Conservation (phyloP, 2,888 invertebrate species). For the Ecliptopera silaceata region DNA sequence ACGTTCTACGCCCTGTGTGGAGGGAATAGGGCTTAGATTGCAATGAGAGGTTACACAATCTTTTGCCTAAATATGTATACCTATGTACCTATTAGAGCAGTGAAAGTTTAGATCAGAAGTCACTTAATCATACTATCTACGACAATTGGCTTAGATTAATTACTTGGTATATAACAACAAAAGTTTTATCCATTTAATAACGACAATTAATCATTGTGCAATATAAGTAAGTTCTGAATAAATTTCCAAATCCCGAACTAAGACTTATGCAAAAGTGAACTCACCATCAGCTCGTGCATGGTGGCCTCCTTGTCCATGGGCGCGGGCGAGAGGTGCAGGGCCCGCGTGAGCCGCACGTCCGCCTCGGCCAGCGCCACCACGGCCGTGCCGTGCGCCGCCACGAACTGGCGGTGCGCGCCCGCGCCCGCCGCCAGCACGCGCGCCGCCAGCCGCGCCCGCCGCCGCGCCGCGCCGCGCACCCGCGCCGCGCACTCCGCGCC, state of each 20-base stretch:
- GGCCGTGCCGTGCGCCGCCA: conserved; percentile 87
- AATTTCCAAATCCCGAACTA: too few relatives aligned
- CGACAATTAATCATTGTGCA: too few relatives aligned
- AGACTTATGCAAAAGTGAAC: too few relatives aligned
- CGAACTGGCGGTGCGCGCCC: conserved; percentile 86
- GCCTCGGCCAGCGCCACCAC: conserved; percentile 87
- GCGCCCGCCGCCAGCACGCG: conserved; percentile 84
- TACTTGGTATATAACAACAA: too few relatives aligned
- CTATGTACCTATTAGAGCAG: too few relatives aligned
- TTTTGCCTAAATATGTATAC: too few relatives aligned
- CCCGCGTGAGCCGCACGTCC: conserved; percentile 87
- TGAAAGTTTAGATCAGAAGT: too few relatives aligned
- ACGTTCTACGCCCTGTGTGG: conserved; percentile 60
- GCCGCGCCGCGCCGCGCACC: conserved; percentile 84
- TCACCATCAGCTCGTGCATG: conserved; percentile 75
- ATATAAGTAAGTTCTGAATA: too few relatives aligned
- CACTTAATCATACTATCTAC: too few relatives aligned
- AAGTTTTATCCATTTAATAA: too few relatives aligned
- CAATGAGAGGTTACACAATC: not conserved
- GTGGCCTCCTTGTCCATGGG: conserved; percentile 70
- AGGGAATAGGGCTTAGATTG: not conserved
- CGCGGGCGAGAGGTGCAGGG: conserved; percentile 84
- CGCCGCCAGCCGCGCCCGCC: conserved; percentile 86
- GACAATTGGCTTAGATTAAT: too few relatives aligned
- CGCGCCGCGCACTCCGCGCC: conserved; percentile 87